Percentiles rank a stretch among this genome's conserved stretches.
Evolutionary conservation across 1,140 invertebrate species (phyloP).

Genomic region (Meloidogyne floridensis): DNA sequence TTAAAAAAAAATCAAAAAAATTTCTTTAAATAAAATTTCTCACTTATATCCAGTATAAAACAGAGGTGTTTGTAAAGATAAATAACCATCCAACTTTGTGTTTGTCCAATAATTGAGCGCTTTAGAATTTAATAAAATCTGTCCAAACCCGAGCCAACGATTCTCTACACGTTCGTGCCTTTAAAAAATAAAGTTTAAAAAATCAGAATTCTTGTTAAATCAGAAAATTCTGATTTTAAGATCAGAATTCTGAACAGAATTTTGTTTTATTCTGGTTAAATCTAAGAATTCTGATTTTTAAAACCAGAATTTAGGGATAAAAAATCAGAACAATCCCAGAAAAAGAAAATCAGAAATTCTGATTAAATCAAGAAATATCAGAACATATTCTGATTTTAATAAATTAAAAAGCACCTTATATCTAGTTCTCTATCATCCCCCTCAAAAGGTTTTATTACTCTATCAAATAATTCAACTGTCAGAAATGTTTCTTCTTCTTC

Average conservation of each 20-base stretch:
- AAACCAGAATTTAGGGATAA: neutral
- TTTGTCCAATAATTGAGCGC: slow-evolving; percentile 24
- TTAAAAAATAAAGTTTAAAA: neutral
- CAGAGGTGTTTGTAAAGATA: slow-evolving; percentile 37
- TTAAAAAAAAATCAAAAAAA: slow-evolving; percentile 22
- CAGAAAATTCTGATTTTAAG: neutral
- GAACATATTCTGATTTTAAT: no score
- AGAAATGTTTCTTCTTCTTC: slow-evolving; percentile 21
- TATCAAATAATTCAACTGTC: slow-evolving; percentile 44
- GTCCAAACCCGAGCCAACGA: slow-evolving; percentile 35
- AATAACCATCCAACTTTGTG: slow-evolving; percentile 46
- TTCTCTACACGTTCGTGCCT: slow-evolving; percentile 39
- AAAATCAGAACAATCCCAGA: neutral
- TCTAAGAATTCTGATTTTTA: neutral
- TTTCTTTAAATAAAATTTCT: neutral
- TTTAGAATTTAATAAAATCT: slow-evolving; percentile 42
- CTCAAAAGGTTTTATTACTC: slow-evolving; percentile 34
- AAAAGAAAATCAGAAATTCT: neutral
- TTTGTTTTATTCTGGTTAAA: neutral
- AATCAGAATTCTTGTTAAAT: neutral
- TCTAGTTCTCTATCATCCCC: neutral
- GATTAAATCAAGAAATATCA: no score
- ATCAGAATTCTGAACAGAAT: neutral
- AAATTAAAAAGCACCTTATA: no score
- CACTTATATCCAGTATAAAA: slow-evolving; percentile 51